A percentile compares a stretch with the other conserved stretches of the same genome.
These are phyloP conservation scores for Vidua chalybeata DNA, from an alignment of 2,113 vertebrate genomes.

Conservation along the genomic window DNA sequence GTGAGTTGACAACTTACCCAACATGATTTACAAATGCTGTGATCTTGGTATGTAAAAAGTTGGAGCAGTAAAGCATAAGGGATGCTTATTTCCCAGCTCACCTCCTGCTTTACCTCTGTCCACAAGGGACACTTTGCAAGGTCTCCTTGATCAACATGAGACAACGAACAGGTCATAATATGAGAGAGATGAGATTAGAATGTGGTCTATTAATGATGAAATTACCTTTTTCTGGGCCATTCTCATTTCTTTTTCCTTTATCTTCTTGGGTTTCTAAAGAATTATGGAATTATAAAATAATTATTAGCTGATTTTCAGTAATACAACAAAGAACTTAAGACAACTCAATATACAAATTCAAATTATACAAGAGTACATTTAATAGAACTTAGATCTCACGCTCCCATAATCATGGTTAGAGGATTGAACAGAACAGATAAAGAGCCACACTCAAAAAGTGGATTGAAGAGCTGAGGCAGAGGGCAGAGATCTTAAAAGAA, in stretches of 20 bases:
- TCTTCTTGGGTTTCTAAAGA: constrained; percentile 77
- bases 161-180: neutral
- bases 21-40: neutral
- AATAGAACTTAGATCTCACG: neutral
- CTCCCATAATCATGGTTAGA: neutral
- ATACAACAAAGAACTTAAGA: neutral
- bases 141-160: neutral
- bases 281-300: neutral
- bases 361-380: neutral
- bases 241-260: constrained; percentile 65
- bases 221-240: constrained; percentile 79
- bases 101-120: neutral
- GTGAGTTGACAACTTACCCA: neutral
- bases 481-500: neutral
- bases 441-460: neutral
- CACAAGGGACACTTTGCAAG: neutral
- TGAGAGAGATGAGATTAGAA: neutral
- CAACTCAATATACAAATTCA: neutral
- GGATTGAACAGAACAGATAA: neutral
- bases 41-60: neutral
- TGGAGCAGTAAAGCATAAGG: neutral
- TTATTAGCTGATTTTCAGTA: neutral
- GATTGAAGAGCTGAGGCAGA: neutral
- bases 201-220: neutral
- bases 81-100: neutral